Evolutionary conservation across 2,797 vertebrate genomes (phyloP).

Genomic region (Sebastes hopkinsi): DNA sequence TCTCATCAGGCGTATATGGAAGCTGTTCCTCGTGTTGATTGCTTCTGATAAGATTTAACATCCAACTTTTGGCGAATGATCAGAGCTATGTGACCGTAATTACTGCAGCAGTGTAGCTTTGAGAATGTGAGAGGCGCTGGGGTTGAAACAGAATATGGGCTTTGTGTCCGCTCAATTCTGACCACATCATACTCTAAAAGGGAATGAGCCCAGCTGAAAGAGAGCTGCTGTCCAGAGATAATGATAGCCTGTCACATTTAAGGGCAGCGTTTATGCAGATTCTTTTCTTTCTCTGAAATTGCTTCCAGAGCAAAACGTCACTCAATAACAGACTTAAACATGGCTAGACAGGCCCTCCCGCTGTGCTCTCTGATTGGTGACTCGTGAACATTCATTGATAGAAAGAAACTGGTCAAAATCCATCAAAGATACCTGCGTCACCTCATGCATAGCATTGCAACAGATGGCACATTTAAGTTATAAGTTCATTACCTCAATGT

Average conservation of each 20-base stretch:
- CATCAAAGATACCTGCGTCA: slow-evolving; percentile 35
- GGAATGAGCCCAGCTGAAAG: slow-evolving; percentile 27
- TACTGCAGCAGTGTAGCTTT: slow-evolving; percentile 37
- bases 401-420: slow-evolving; percentile 20
- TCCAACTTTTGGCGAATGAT: slow-evolving; percentile 54
- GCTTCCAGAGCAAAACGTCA: slow-evolving; percentile 40
- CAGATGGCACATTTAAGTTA: slow-evolving; percentile 63
- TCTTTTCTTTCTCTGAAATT: slow-evolving; percentile 43
- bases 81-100: slow-evolving; percentile 46
- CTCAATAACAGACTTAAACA: slow-evolving; percentile 44
- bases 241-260: slow-evolving; percentile 62
- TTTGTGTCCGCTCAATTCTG: slow-evolving; percentile 55
- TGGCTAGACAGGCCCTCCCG: slow-evolving; percentile 24
- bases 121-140: slow-evolving; percentile 5
- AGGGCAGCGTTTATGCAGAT: slow-evolving; percentile 61
- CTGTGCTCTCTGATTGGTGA: slow-evolving; percentile 24
- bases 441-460: slow-evolving; percentile 25
- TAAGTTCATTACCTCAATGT: slow-evolving; percentile 61
- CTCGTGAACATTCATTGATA: background rate
- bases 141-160: slow-evolving; percentile 19
- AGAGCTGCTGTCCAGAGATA: slow-evolving; percentile 51
- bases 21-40: slow-evolving; percentile 37
- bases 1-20: slow-evolving; percentile 30
- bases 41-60: slow-evolving; percentile 55
- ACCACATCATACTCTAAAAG: slow-evolving; percentile 44